phyloP scores from a whole-genome alignment of 2,888 invertebrate genomes.

The Amblyjoppa fuscipennis region DNA sequence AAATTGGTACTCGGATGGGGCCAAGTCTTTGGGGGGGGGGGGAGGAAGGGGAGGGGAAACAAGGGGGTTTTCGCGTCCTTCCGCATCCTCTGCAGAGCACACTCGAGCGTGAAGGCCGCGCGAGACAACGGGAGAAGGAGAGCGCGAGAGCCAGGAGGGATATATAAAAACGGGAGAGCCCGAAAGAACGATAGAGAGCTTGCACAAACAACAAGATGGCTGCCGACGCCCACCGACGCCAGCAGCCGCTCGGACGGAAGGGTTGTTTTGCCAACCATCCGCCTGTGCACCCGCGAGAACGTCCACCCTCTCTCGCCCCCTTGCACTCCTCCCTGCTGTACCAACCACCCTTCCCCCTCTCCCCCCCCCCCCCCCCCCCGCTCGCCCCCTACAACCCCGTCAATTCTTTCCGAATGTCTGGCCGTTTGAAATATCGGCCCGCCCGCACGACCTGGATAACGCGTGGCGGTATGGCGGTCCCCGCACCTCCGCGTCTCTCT shows the following conservation, averaged over 20 bases:
- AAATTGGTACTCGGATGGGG: conserved; percentile 13
- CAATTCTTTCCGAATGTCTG: conserved; percentile 81
- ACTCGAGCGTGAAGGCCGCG: conserved; percentile 74
- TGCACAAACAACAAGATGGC: conserved; percentile 84
- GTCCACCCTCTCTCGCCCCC: conserved; percentile 66
- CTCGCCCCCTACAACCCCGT: conserved; percentile 70
- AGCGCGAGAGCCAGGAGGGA: conserved; percentile 73
- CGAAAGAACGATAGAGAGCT: conserved; percentile 73
- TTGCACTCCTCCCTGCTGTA: conserved; percentile 49
- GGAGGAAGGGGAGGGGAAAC: conserved; percentile 30
- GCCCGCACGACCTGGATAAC: conserved; percentile 68
- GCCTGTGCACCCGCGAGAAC: conserved; percentile 61
- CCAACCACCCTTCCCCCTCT: not conserved
- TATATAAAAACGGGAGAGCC: conserved; percentile 74
- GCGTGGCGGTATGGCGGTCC: conserved; percentile 41
- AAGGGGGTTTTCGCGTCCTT: conserved; percentile 54
- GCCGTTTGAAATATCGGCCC: conserved; percentile 79
- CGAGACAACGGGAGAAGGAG: conserved; percentile 71
- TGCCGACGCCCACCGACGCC: conserved; percentile 75
- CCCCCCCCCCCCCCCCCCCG: not conserved
- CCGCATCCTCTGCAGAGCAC: conserved; percentile 65
- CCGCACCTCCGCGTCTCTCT: conserved; percentile 3
- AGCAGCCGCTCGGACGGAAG: conserved; percentile 77
- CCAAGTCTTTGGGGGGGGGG: not conserved
- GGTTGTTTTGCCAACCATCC: conserved; percentile 79